Percentiles rank a stretch among this genome's conserved stretches.
Conservation (phyloP, 1,140 invertebrate genomes). For the Orius insidiosus region DNA sequence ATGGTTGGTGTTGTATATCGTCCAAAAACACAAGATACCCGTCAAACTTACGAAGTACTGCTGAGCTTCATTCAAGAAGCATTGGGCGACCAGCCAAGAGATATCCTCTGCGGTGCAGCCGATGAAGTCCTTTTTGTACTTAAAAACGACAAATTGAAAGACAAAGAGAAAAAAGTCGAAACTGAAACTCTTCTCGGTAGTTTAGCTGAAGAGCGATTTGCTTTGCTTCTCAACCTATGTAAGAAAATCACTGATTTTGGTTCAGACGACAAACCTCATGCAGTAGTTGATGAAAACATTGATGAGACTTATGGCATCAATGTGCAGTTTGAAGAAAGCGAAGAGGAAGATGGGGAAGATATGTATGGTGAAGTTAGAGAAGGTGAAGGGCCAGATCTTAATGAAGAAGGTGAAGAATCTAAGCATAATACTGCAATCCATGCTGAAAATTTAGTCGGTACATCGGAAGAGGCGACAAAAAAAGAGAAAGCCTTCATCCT, state of each 20-base stretch:
- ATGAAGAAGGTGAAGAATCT: constrained; percentile 73
- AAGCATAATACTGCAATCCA: constrained; percentile 54
- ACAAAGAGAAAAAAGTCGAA: constrained; percentile 85
- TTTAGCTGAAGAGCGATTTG: constrained; percentile 88
- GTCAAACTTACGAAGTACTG: constrained; percentile 91
- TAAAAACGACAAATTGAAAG: constrained; percentile 87
- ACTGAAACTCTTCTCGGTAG: constrained; percentile 74
- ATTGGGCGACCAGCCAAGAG: constrained; percentile 88
- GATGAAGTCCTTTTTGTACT: constrained; percentile 92
- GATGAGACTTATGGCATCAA: constrained; percentile 97
- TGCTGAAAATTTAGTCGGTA: constrained; percentile 46
- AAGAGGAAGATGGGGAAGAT: constrained; percentile 82
- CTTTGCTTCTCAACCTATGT: constrained; percentile 86
- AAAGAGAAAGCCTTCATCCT: constrained; percentile 71
- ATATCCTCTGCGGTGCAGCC: constrained; percentile 92
- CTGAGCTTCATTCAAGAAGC: constrained; percentile 93
- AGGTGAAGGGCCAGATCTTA: constrained; percentile 50
- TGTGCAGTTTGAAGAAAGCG: constrained; percentile 95
- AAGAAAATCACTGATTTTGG: constrained; percentile 99
- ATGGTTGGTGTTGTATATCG: constrained; percentile 87
- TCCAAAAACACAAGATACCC: constrained; percentile 93
- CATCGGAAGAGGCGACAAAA: constrained; percentile 32
- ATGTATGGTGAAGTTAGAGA: constrained; percentile 72
- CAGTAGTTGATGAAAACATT: constrained; percentile 60
- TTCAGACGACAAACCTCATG: constrained; percentile 43